Percentiles rank a stretch among this genome's conserved stretches.
Conservation (phyloP, 2,888 invertebrate species). For the Cetonia aurata region DNA sequence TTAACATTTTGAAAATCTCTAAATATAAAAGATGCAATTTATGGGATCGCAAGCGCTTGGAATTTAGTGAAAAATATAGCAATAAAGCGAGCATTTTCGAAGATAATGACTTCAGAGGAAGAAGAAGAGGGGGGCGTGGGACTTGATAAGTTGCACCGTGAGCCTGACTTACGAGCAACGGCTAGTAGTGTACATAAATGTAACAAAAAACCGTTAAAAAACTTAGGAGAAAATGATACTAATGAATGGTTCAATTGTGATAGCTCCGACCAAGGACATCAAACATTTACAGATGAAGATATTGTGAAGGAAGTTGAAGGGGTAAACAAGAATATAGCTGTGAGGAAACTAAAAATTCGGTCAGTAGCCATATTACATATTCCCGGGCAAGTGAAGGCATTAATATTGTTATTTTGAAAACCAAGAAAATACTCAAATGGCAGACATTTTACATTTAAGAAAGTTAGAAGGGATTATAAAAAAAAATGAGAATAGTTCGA, state of each 20-base stretch:
- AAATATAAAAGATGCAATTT: conserved; percentile 4
- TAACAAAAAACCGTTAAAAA: too few species aligned
- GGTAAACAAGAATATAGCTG: neutral
- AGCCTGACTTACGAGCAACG: neutral
- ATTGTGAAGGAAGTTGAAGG: conserved; percentile 6
- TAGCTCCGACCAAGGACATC: too few species aligned
- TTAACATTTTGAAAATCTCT: conserved; percentile 1
- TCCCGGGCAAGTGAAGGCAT: too few species aligned
- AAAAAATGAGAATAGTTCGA: neutral
- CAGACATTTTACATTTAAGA: neutral
- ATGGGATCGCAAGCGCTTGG: neutral
- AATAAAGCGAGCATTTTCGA: neutral
- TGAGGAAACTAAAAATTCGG: too few species aligned
- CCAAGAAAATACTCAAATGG: too few species aligned
- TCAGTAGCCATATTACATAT: too few species aligned
- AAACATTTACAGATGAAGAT: neutral
- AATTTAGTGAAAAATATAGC: neutral
- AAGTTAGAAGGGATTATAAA: too few species aligned
- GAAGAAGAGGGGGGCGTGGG: neutral
- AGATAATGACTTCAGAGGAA: conserved; percentile 1
- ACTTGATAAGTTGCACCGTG: neutral
- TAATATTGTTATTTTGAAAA: too few species aligned
- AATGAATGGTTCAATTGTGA: too few species aligned
- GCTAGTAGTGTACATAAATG: too few species aligned
- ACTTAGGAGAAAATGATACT: too few species aligned